phyloP scores from a whole-genome alignment of 2,888 invertebrate genomes.

The Tenthredo amoena region DNA sequence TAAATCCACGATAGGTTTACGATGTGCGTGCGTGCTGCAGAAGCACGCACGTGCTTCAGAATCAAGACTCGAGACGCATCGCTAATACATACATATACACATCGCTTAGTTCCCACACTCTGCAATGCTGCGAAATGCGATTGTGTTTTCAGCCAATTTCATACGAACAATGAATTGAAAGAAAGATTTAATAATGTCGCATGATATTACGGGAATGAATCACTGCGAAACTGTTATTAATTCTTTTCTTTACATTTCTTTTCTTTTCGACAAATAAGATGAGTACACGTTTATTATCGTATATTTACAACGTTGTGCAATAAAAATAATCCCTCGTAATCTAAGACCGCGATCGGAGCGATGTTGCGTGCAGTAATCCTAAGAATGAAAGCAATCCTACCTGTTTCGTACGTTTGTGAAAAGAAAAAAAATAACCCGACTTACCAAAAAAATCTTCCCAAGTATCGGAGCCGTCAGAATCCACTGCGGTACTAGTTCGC shows the following conservation, averaged over 20 bases:
- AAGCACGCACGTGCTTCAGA: constrained; percentile 4
- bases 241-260: not conserved
- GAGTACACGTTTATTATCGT: not conserved
- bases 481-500: constrained; percentile 79
- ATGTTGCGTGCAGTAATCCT: not conserved
- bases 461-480: constrained; percentile 86
- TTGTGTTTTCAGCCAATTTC: not conserved
- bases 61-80: not conserved
- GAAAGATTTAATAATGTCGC: not conserved
- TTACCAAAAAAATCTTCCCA: constrained; percentile 88
- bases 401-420: not conserved
- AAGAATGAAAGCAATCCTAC: not conserved
- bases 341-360: not conserved
- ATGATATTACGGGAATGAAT: not conserved
- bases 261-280: not conserved
- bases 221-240: not conserved
- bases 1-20: not conserved
- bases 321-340: not conserved
- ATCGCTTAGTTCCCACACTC: not conserved
- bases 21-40: not conserved
- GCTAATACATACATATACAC: not conserved
- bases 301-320: not conserved
- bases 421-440: constrained; percentile 67
- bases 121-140: not conserved
- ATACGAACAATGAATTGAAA: not conserved